Base-by-base conservation (phyloP, 2,797 vertebrate genomes). In the Geotrypetes seraphini region DNA sequence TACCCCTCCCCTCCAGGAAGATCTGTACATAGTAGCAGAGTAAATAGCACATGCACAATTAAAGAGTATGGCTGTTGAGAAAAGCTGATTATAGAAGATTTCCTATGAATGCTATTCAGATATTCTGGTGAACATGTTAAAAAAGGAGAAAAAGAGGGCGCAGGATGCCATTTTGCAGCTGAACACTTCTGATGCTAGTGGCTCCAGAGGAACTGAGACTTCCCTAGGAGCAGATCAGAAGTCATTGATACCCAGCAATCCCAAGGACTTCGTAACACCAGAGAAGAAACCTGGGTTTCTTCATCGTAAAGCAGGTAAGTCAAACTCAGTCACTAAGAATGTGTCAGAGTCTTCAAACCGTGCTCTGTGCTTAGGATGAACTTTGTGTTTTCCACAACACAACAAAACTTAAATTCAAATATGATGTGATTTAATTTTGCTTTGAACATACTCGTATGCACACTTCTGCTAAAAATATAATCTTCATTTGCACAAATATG, bases 51-150 rank as follows among this genome's bases (percentile, higher is more conserved):
- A 29, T 27, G 9, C 33, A 17, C 12, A 22, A 35, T 35, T 15
- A 0, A 10, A 1, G n/a, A n/a, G n/a, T n/a, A 2, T 36, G 2
- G 3, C 10, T 38, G 8, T 12, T 16, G n/a, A n/a, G n/a, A n/a
- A n/a, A n/a, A n/a, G n/a, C n/a, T n/a, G n/a, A n/a, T n/a, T n/a
- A n/a, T n/a, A n/a, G n/a, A n/a, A n/a, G 3, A 18, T 49, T 55
- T 76, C 77, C 78, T 89, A 90, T 75, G 59, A n/a, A 19, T 36
- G 4, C 30, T 15, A 37, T 31, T 31, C 63, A 95, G 90, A 86
- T 75, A 81, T 95, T 53, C 57, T 97, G 4, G 77, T 94, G 24
- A 84, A 67, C 58, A 90, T 92, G 82, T 52, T 96, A 45, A 94
- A 91, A 71, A 91, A 79, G 34, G 90, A 93, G 60, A 95, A 88